These are phyloP conservation scores for Leptinotarsa rubiginosa DNA, from an alignment of 2,888 invertebrate genomes.

Conservation along the genomic window DNA sequence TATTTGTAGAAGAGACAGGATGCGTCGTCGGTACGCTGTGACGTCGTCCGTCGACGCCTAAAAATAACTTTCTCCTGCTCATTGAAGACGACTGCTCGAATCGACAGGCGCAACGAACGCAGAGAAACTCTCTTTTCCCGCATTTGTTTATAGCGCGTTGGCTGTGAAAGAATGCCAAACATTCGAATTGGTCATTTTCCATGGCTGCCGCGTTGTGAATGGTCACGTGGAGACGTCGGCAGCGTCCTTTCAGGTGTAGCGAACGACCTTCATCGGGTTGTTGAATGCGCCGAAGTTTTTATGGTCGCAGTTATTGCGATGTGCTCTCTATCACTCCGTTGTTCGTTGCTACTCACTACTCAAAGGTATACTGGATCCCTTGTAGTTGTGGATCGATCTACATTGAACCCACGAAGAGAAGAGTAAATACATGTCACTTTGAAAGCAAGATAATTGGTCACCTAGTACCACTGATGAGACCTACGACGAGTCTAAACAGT, in stretches of 20 bases:
- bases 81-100: conserved; percentile 32
- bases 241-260: neutral
- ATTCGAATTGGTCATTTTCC: conserved; percentile 26
- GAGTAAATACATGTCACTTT: too few species aligned
- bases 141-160: conserved; percentile 24
- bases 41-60: conserved; percentile 30
- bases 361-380: too few species aligned
- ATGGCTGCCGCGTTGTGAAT: conserved; percentile 12
- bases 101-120: neutral
- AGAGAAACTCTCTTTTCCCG: conserved; percentile 12
- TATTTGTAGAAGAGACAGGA: conserved; percentile 35
- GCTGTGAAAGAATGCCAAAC: conserved; percentile 26
- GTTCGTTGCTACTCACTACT: too few species aligned
- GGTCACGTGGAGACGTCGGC: conserved; percentile 5
- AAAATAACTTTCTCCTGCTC: conserved; percentile 47
- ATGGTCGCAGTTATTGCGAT: too few species aligned
- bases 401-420: too few species aligned
- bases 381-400: too few species aligned
- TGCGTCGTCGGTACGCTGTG: conserved; percentile 40
- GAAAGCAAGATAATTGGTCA: too few species aligned
- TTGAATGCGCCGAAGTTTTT: too few species aligned
- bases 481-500: too few species aligned
- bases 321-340: too few species aligned
- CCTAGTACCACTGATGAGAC: too few species aligned
- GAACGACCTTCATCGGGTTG: too few species aligned